Percentiles rank a stretch among this genome's conserved stretches.
Conservation (phyloP, 2,888 invertebrate genomes). For the Chesias legatella region DNA sequence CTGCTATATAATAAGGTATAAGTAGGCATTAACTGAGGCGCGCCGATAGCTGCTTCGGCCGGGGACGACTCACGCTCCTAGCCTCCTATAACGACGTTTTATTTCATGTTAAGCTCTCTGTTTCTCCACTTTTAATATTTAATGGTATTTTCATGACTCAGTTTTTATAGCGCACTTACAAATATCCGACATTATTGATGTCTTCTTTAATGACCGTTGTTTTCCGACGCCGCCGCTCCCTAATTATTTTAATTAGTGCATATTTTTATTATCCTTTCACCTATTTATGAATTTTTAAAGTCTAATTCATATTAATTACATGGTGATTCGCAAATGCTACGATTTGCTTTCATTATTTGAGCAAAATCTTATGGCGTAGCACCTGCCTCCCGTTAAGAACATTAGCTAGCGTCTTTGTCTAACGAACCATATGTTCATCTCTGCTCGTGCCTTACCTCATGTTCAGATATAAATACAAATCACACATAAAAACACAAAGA, state of each 20-base stretch:
- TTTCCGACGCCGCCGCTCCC: slow-evolving; percentile 29
- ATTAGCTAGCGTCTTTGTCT: slow-evolving; percentile 47
- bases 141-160: slow-evolving; percentile 78
- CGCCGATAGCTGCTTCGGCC: slow-evolving; percentile 75
- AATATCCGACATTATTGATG: slow-evolving; percentile 72
- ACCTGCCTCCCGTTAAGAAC: slow-evolving; percentile 52
- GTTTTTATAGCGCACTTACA: slow-evolving; percentile 77
- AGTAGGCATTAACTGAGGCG: slow-evolving; percentile 79
- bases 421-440: slow-evolving; percentile 64
- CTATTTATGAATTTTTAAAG: too few species aligned
- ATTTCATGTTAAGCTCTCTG: slow-evolving; percentile 81
- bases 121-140: slow-evolving; percentile 81
- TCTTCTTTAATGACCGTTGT: slow-evolving; percentile 47
- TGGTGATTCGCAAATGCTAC: too few species aligned
- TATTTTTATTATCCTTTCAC: slow-evolving; percentile 19
- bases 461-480: slow-evolving; percentile 54
- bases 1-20: slow-evolving; percentile 81
- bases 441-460: slow-evolving; percentile 56
- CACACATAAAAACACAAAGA: slow-evolving; percentile 52
- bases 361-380: slow-evolving; percentile 32
- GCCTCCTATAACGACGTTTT: slow-evolving; percentile 78
- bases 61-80: slow-evolving; percentile 67
- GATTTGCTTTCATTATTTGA: slow-evolving; percentile 13
- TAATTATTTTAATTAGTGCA: slow-evolving; percentile 35
- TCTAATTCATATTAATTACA: too few species aligned